Evolutionary conservation across 2,888 invertebrate genomes (phyloP).

Genomic region (Drosophila conformis): DNA sequence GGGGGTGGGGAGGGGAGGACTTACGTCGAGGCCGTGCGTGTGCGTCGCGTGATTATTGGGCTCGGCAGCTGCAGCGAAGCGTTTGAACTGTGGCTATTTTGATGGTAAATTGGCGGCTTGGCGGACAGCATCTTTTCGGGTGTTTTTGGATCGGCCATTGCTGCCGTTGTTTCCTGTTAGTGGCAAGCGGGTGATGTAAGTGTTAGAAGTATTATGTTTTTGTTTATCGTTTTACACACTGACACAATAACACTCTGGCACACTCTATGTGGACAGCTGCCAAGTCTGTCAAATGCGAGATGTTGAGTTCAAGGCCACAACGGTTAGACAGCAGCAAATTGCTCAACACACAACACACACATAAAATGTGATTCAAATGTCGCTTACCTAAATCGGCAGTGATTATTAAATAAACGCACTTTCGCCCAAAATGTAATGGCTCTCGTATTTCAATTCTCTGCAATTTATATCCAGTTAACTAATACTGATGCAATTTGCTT

Average conservation of each 20-base stretch:
- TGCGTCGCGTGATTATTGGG: conserved; percentile 92
- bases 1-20: conserved; percentile 77
- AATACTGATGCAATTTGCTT: conserved; percentile 63
- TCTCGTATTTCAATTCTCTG: conserved; percentile 16
- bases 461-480: conserved; percentile 39
- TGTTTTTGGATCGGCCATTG: conserved; percentile 80
- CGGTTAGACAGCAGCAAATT: conserved; percentile 68
- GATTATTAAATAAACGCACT: conserved; percentile 8
- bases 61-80: conserved; percentile 88
- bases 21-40: conserved; percentile 93
- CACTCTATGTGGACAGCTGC: conserved; percentile 55
- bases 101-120: conserved; percentile 80
- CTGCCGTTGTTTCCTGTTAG: conserved; percentile 5
- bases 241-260: background rate
- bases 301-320: conserved; percentile 65
- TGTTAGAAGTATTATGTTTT: conserved; percentile 23
- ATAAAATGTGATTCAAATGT: conserved; percentile 18
- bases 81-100: conserved; percentile 78
- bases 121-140: conserved; percentile 79
- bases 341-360: conserved; percentile 31
- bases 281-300: conserved; percentile 55
- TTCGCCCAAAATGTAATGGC: conserved; percentile 5
- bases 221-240: conserved; percentile 27
- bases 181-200: conserved; percentile 25
- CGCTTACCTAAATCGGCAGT: conserved; percentile 42